Evolutionary conservation across 2,797 vertebrate genomes (phyloP), one percentile per base, ranked within the genome.

Genomic region (Acridotheres tristis): DNA sequence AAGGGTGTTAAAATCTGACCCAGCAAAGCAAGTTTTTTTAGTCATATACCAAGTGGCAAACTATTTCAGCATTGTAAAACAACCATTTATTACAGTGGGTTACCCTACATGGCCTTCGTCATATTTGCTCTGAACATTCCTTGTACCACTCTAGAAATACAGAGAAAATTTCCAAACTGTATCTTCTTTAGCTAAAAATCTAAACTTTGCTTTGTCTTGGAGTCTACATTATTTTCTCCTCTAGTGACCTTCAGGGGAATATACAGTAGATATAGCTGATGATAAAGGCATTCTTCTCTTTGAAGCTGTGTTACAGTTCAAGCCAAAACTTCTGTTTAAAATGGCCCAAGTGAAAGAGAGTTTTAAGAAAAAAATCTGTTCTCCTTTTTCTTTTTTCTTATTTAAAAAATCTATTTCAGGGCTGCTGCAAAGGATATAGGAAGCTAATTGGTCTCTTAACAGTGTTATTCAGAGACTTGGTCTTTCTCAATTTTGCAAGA

Each of bases 401-500:
- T 43, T 77, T 25, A n/a, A 86, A 87, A 59, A 18, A 30, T 26
- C 21, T 77, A 45, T 67, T 74, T 93, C 80, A 58, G 40, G 40
- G 75, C 47, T 83, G 17, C 57, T 93, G 73, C 79, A 86, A 83
- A 84, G n/a, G 38, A 78, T 91, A 71, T 84, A n/a, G 54, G 50
- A 72, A 81, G 40, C 43, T 86, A 88, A 84, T 79, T 88, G 43
- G 27, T 91, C 69, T 93, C 73, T 88, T 90, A 91, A 42, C 55
- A 63, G 51, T 87, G 67, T 85, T 91, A 57, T 77, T 93, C 85
- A 92, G 65, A 68, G 57, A 62, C 42, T 58, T 88, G 50, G 66
- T 94, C 83, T 93, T 86, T 79, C 83, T 85, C 78, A 92, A 76
- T 74, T 95, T 95, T 62, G 55, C 66, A 76, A 66, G 74, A 81